Base-by-base conservation (phyloP, 2,888 invertebrate species). In the Drosophila suboccidentalis region DNA sequence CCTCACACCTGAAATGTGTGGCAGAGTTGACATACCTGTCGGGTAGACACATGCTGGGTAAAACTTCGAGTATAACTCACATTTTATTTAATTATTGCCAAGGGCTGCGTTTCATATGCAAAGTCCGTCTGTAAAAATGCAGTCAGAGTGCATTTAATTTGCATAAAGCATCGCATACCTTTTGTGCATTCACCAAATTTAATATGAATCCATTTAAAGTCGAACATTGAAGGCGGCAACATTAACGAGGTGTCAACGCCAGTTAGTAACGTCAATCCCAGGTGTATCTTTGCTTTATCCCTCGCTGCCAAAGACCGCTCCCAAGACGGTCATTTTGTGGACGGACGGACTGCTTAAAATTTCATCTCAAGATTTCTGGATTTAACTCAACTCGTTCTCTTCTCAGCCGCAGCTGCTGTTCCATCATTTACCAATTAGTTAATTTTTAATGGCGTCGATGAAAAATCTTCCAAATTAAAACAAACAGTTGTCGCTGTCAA, bases 391-490 rank as follows among this genome's bases (percentile, higher is more conserved):
- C 76, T 70, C 87, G 70, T 80, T 75, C 53, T 64, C 10, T 29
- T 38, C 9, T 15, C 8, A 6, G 22, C 0, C 64, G 62, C 71
- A 67, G 72, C 70, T 71, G 55, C 39, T 50, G 54, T 65, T 51
- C 64, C 80, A 89, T 87, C 90, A 85, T 88, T 88, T 88, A 54
- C 72, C 90, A 87, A 89, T 87, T 87, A 89, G 82, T 85, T 89
- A 80, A 87, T 87, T 79, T 89, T 82, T 72, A 53, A 63, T 47
- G 50, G 54, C 47, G 53, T 13, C 51, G 57, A 73, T 71, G 79
- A 79, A 70, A 83, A 84, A 87, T 89, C 70, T 68, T 73, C 17
- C 39, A 75, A 82, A 75, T 75, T 68, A 75, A 87, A 82, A 75
- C 80, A 76, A 80, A 82, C 80, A 75, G 68, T 75, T 85, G 78